Conservation (phyloP, 2,113 vertebrate species). For the Prochilodus magdalenae region DNA sequence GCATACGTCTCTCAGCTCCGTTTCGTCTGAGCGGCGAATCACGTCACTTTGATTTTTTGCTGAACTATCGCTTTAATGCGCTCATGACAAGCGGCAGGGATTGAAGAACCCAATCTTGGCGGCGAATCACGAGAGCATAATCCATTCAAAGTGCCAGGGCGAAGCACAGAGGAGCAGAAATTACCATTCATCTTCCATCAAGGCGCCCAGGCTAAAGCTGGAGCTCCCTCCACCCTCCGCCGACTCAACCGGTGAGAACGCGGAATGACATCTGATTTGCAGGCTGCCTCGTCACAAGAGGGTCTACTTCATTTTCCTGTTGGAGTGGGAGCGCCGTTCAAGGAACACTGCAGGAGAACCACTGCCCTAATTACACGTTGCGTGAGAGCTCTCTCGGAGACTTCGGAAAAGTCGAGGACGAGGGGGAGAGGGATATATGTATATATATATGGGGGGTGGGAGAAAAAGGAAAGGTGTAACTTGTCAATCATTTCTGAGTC, state of each 20-base stretch:
- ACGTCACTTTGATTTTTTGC: too few species aligned
- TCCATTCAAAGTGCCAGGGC: constrained; percentile 55
- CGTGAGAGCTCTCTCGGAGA: constrained; percentile 5
- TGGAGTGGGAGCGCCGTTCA: not conserved
- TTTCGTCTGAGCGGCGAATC: too few species aligned
- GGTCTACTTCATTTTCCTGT: constrained; percentile 31
- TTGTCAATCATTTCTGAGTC: constrained; percentile 24
- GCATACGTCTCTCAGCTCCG: too few species aligned
- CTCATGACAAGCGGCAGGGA: not conserved
- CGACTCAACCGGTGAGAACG: constrained; percentile 20
- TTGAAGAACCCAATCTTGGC: constrained; percentile 53
- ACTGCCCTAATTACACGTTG: constrained; percentile 31
- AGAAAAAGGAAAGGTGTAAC: not conserved
- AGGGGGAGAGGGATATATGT: not conserved
- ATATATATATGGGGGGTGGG: not conserved
- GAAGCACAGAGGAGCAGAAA: constrained; percentile 51
- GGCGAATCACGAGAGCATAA: constrained; percentile 46
- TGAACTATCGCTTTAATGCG: not conserved
- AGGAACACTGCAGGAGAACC: constrained; percentile 14
- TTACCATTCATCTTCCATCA: constrained; percentile 49
- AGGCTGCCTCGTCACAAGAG: constrained; percentile 26
- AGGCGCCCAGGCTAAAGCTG: constrained; percentile 30
- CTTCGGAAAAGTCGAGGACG: not conserved
- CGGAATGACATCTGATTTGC: constrained; percentile 51
- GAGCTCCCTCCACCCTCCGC: not conserved